These are phyloP conservation scores for Oncorhynchus clarkii DNA, from an alignment of 2,113 vertebrate species.

Conservation along the genomic window DNA sequence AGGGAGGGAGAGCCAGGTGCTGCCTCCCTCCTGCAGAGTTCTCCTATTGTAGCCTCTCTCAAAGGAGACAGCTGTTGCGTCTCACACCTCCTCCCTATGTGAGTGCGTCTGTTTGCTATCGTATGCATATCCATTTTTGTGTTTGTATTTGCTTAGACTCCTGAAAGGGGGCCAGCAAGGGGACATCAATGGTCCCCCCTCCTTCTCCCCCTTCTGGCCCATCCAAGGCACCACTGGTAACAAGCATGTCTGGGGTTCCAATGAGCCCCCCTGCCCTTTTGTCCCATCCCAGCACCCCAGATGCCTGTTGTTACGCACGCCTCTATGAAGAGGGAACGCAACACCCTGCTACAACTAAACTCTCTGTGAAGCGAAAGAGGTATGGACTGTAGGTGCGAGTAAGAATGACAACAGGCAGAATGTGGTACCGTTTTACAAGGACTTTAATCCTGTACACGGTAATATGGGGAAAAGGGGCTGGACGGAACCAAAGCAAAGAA, in stretches of 20 bases:
- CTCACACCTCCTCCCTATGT: slow-evolving; percentile 12
- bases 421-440: no score
- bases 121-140: background rate
- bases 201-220: slow-evolving; percentile 31
- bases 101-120: slow-evolving; percentile 2
- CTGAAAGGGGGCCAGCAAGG: no score
- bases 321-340: no score
- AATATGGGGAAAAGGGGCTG: no score
- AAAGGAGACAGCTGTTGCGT: slow-evolving; percentile 77
- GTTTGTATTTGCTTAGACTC: background rate
- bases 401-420: no score
- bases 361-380: no score
- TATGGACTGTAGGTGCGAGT: no score
- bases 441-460: no score
- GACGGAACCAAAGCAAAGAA: no score
- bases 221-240: slow-evolving; percentile 49
- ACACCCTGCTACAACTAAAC: no score
- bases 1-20: slow-evolving; percentile 67
- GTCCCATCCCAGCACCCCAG: slow-evolving; percentile 38
- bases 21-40: slow-evolving; percentile 60
- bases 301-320: slow-evolving; percentile 54
- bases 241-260: slow-evolving; percentile 45
- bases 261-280: slow-evolving; percentile 48
- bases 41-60: slow-evolving; percentile 69
- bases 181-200: slow-evolving; percentile 12